These are phyloP conservation scores for Vidua chalybeata DNA, from an alignment of 2,113 vertebrate species.

Conservation along the genomic window DNA sequence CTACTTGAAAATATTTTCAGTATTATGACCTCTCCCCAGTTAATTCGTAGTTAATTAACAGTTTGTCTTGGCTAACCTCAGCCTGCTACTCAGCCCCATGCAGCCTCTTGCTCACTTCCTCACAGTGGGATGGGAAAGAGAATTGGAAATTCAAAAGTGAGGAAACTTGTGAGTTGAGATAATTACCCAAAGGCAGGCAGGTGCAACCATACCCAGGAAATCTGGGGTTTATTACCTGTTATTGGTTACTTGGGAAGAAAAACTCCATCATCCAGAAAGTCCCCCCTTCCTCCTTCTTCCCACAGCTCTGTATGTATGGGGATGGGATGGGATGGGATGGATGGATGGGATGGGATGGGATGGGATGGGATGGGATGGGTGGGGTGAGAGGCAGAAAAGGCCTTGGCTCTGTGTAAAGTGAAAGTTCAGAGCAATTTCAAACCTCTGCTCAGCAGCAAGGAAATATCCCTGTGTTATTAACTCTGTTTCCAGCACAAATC, in stretches of 20 bases:
- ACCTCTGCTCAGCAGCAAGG: background rate
- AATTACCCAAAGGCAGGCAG: background rate
- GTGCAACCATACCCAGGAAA: background rate
- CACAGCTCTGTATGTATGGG: background rate
- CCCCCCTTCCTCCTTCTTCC: rapidly evolving
- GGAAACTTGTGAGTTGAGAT: background rate
- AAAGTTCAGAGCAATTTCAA: no score
- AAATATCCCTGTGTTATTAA: background rate
- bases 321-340: no score
- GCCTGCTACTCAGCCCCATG: background rate
- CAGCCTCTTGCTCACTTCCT: background rate
- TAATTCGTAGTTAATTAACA: background rate
- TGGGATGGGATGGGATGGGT: background rate
- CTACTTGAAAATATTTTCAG: background rate
- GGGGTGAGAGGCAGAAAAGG: background rate
- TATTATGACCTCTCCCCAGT: background rate
- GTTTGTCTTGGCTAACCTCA: background rate
- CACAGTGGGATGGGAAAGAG: background rate
- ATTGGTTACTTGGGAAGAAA: background rate
- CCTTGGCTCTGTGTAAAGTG: background rate
- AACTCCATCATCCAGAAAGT: background rate
- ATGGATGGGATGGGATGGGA: background rate
- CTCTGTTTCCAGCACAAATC: background rate
- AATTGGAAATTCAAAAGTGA: background rate
- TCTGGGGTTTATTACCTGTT: background rate